Conservation (phyloP, 2,888 invertebrate genomes). For the Leptinotarsa rubiginosa region DNA sequence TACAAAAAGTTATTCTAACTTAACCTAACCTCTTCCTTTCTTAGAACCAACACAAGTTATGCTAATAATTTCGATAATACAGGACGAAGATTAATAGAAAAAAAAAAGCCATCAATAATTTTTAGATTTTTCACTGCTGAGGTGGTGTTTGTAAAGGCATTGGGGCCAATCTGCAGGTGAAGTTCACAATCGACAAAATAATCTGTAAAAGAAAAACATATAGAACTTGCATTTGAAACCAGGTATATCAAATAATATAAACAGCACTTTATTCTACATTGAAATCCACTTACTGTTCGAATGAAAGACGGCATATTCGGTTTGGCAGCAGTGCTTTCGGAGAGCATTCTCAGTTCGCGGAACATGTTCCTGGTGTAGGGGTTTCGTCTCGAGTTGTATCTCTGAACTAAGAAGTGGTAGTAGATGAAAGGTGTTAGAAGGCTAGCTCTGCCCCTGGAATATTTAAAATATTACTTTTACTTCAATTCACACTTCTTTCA, state of each 20-base stretch:
- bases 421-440: constrained; percentile 95
- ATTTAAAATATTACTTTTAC: too few relatives aligned
- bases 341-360: constrained; percentile 81
- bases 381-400: constrained; percentile 95
- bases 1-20: constrained; percentile 4
- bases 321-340: constrained; percentile 76
- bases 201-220: constrained; percentile 60
- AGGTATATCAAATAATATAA: neutral
- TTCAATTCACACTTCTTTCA: too few relatives aligned
- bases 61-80: constrained; percentile 9
- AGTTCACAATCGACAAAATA: constrained; percentile 72
- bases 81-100: constrained; percentile 6
- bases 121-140: constrained; percentile 46
- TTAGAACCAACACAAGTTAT: neutral
- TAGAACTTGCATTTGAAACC: constrained; percentile 43
- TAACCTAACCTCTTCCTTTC: constrained; percentile 19
- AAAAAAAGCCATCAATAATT: neutral
- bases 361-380: constrained; percentile 96
- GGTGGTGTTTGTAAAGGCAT: constrained; percentile 65
- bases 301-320: constrained; percentile 78
- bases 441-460: constrained; percentile 85
- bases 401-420: constrained; percentile 93
- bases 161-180: constrained; percentile 85
- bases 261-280: too few relatives aligned
- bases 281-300: neutral